Evolutionary conservation across 2,888 invertebrate genomes (phyloP).

Genomic region (Selenia dentaria): DNA sequence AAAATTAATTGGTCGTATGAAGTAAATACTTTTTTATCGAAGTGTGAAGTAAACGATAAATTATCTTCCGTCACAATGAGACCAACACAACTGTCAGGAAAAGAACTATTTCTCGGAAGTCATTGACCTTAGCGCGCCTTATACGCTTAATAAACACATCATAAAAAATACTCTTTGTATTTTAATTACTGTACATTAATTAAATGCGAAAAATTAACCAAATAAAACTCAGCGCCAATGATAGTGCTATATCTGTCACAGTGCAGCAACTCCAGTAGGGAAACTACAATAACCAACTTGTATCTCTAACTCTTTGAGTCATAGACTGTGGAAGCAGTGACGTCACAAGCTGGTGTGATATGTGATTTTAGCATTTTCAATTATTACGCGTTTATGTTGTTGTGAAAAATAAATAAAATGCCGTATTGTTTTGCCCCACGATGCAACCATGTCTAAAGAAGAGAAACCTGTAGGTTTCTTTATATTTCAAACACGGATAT

Average conservation of each 20-base stretch:
- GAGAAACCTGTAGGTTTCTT: too few species aligned
- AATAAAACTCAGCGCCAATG: slow-evolving; percentile 20
- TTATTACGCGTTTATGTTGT: too few species aligned
- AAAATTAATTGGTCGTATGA: background rate
- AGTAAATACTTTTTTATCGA: background rate
- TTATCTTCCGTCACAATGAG: background rate
- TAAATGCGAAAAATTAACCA: slow-evolving; percentile 25
- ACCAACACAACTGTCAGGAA: slow-evolving; percentile 8
- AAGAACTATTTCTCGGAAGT: slow-evolving; percentile 6
- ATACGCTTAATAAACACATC: slow-evolving; percentile 7
- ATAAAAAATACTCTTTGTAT: slow-evolving; percentile 11
- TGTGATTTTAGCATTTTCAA: too few species aligned
- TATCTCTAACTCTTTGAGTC: too few species aligned
- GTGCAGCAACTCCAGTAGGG: slow-evolving; percentile 2
- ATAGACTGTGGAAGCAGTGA: too few species aligned
- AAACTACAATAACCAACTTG: too few species aligned
- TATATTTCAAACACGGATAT: too few species aligned
- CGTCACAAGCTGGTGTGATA: too few species aligned
- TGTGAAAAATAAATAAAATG: too few species aligned
- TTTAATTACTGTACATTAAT: slow-evolving; percentile 10
- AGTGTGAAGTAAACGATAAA: slow-evolving; percentile 2
- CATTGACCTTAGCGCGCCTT: slow-evolving; percentile 15
- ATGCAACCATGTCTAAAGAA: too few species aligned
- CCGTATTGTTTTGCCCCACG: too few species aligned
- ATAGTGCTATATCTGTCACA: slow-evolving; percentile 8